Evolutionary conservation across 2,888 invertebrate genomes (phyloP), one percentile per base, ranked within the genome.

Genomic region (Mesorhabditis spiculigera): DNA sequence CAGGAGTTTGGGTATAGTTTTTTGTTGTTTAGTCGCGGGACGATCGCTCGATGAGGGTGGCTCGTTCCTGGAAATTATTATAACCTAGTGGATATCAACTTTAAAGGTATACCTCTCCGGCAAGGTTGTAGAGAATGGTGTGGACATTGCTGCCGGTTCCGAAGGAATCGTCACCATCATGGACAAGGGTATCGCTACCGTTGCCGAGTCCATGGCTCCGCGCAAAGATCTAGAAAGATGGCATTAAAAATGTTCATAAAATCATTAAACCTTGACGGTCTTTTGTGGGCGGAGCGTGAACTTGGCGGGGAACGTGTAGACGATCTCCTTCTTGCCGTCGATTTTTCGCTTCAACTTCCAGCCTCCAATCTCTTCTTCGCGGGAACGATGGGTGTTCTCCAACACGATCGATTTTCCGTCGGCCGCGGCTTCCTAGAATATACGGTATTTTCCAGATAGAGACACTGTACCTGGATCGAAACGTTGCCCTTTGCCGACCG

Each of bases 401-500:
- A n/a, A 16, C 44, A 66, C n/a, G 58, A 50, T 50, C 58, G 58
- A 50, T n/a, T 50, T 50, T 50, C 58, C 58, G 58, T 50, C 58
- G n/a, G 58, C 58, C 8, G 10, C n/a, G 8, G 58, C 58, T 50
- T 50, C 58, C 58, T 50, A 50, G n/a, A 50, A 50, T 50, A 13
- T 10, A 50, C 8, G 28, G 28, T 28, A 28, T 28, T 28, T 28
- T 28, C 28, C 28, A 5, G 6, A n/a, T 28, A 28, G 28, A 28
- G 28, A 28, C 3, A 28, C 28, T 70, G 63, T 68, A 73, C 75
- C 74, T 82, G 82, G 73, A 88, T 87, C 69, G 87, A 85, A 45
- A 88, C 86, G 45, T 88, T 87, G 58, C 88, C 88, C 77, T 88
- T 88, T 69, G 88, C 88, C 45, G 87, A 87, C 69, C 88, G 85